These are phyloP conservation scores for Agriopis leucophaearia DNA, from an alignment of 2,888 invertebrate species.

Conservation along the genomic window DNA sequence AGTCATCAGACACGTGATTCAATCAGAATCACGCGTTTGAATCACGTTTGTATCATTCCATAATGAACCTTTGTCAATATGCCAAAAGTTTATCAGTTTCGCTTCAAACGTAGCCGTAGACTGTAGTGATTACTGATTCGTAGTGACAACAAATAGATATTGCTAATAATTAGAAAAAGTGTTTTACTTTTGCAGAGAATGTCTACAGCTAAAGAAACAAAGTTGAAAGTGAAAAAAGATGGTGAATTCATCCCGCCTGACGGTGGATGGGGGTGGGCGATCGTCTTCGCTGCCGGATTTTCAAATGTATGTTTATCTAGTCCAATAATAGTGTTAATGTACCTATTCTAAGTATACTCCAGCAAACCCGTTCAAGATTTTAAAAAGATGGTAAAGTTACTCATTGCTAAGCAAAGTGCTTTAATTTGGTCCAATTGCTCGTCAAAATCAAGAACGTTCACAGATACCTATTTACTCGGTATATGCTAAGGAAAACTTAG, in stretches of 20 bases:
- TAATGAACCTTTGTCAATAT: conserved; percentile 36
- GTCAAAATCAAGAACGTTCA: too few relatives aligned
- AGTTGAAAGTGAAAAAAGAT: conserved; percentile 73
- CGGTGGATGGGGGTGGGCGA: conserved; percentile 93
- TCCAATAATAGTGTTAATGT: not conserved
- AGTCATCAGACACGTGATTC: conserved; percentile 5
- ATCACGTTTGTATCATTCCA: conserved; percentile 34
- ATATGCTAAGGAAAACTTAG: too few relatives aligned
- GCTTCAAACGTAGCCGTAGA: conserved; percentile 50
- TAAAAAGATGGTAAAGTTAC: too few relatives aligned
- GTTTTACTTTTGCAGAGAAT: conserved; percentile 51
- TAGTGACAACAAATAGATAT: conserved; percentile 1
- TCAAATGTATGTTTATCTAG: conserved; percentile 88
- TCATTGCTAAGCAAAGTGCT: too few relatives aligned
- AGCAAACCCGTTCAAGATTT: not conserved
- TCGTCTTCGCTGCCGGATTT: conserved; percentile 90
- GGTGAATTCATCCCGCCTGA: conserved; percentile 90
- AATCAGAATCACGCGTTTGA: not conserved
- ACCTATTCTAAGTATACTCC: not conserved
- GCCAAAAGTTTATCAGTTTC: conserved; percentile 60
- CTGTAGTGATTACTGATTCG: conserved; percentile 40
- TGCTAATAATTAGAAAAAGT: conserved; percentile 9
- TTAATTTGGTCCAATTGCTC: too few relatives aligned
- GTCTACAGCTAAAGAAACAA: conserved; percentile 62
- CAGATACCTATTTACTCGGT: too few relatives aligned